Evolutionary conservation across 2,113 vertebrate genomes (phyloP), one percentile per base, ranked within the genome.

Genomic region (Andinoacara biseriatus): DNA sequence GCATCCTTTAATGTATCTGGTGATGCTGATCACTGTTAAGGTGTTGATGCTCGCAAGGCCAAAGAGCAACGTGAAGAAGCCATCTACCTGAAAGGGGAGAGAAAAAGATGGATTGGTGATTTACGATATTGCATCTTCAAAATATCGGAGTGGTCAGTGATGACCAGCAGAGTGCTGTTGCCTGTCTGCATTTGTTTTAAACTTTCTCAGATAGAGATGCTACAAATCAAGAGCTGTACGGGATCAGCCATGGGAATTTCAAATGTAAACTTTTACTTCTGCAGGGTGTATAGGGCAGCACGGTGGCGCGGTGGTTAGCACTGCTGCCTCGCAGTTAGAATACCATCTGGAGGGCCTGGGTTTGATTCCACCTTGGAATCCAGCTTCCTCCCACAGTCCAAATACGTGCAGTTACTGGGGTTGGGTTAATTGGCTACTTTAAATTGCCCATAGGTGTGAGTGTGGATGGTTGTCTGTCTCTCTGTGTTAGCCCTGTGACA

Each of bases 1-100:
- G 61, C 96, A 97, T 78, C 95, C 95, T 89, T 96, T 97, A 90
- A 97, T 96, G 84, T 97, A 98, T 82, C 97, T 94, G 65, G 96
- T 97, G 84, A 98, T 85, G 58, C 97, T 98, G 93, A 97, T 97
- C 35, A 97, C 96, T 0, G 97, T 97, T 63, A 97, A 94, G 15
- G 97, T 98, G 90, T 97, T 97, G 94, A 97, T 97, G 94, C 97
- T 97, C 7, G 96, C 95, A 8, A 98, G 94, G 65, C 97, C 97
- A 59, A 98, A 98, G 5, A 98, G 95, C 65, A 98, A 90, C 0
- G 97, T 98, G 86, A 97, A 94, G 94, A 97, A 97, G 6, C 97
- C 97, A 35, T 97, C 97, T 61, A 97, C 78, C 97, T 98, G 89
- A 59, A 93, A 93, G 46, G 67, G 80, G 63, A 17, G 49, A 56